These are phyloP conservation scores for Dryomyza anilis DNA, from an alignment of 2,888 invertebrate species.

Conservation along the genomic window DNA sequence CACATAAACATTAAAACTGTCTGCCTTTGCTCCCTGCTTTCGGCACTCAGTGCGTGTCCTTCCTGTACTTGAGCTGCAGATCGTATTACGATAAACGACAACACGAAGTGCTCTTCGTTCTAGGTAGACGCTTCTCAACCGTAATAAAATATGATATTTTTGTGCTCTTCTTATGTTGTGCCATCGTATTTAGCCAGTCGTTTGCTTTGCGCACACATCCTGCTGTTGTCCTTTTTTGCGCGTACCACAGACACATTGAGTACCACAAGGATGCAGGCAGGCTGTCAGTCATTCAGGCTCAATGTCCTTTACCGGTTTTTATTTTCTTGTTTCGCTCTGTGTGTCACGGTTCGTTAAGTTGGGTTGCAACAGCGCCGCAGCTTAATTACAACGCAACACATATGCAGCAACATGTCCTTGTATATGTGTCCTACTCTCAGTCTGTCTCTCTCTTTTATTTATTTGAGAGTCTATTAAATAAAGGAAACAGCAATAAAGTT, in stretches of 20 bases:
- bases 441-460: too few species aligned
- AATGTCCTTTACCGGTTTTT: too few species aligned
- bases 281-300: too few species aligned
- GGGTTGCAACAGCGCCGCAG: not conserved
- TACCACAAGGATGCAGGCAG: too few species aligned
- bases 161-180: not conserved
- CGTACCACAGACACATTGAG: too few species aligned
- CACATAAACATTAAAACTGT: not conserved
- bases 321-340: not conserved
- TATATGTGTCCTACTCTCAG: not conserved
- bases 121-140: not conserved
- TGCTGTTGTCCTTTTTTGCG: not conserved
- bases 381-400: constrained; percentile 3
- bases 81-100: constrained; percentile 20
- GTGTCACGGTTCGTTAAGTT: not conserved
- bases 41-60: not conserved
- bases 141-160: constrained; percentile 3
- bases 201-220: not conserved
- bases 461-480: not conserved
- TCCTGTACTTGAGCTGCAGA: too few species aligned
- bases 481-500: constrained; percentile 7
- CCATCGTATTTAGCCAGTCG: constrained; percentile 6
- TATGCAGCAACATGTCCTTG: not conserved
- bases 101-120: not conserved
- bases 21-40: not conserved